phyloP scores from a whole-genome alignment of 2,797 vertebrate genomes.

The Hozukius guyotensis region DNA sequence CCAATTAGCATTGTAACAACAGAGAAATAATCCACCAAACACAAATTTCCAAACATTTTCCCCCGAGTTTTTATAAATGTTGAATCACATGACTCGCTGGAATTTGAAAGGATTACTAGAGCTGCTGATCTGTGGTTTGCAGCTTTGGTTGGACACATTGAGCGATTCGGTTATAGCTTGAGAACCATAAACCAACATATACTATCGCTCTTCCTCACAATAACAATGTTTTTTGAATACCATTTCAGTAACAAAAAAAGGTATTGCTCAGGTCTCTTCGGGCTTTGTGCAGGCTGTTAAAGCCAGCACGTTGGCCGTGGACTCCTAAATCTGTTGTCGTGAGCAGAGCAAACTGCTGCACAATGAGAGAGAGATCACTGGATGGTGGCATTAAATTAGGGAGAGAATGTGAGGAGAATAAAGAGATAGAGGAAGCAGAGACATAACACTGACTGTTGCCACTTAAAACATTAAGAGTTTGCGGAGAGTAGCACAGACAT shows the following conservation, averaged over 20 bases:
- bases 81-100: background rate
- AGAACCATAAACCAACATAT: background rate
- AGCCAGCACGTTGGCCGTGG: background rate
- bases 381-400: conserved; percentile 10
- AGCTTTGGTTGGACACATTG: background rate
- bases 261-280: conserved; percentile 11
- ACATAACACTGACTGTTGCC: conserved; percentile 8
- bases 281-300: conserved; percentile 1
- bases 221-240: background rate
- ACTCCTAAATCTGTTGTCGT: background rate
- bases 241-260: background rate
- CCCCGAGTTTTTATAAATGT: background rate
- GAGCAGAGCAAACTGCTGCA: conserved; percentile 12
- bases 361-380: conserved; percentile 20
- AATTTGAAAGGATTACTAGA: background rate
- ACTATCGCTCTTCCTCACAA: background rate
- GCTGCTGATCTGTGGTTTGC: conserved; percentile 15
- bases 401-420: conserved; percentile 4
- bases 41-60: too few species aligned
- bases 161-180: background rate
- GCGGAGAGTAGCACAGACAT: conserved; percentile 5
- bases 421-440: conserved; percentile 4
- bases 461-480: conserved; percentile 20
- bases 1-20: too few species aligned
- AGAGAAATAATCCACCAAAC: too few species aligned